A percentile compares a stretch with the other conserved stretches of the same genome.
Evolutionary conservation across 2,797 vertebrate genomes (phyloP).

Genomic region (Xerus rutilus): DNA sequence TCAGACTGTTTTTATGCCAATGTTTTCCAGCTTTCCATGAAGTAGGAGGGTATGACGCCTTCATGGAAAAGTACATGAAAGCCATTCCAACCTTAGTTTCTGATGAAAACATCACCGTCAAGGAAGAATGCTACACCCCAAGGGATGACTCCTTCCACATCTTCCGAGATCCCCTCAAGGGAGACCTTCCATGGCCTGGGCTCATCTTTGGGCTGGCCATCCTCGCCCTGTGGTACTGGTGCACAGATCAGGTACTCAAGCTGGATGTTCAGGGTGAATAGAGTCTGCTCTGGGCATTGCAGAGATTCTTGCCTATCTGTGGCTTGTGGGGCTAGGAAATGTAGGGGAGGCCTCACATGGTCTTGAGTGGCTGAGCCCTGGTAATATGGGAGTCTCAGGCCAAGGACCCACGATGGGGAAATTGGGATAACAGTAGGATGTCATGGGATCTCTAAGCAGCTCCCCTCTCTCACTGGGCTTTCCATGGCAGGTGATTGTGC

Average conservation of each 20-base stretch:
- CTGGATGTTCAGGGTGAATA: rapidly evolving
- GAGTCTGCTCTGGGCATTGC: rapidly evolving
- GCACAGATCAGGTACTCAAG: conserved; percentile 95
- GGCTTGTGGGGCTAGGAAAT: neutral
- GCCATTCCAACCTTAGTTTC: conserved; percentile 88
- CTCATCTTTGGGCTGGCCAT: conserved; percentile 94
- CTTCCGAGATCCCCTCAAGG: conserved; percentile 92
- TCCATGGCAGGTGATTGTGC: conserved; percentile 94
- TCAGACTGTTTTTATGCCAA: neutral
- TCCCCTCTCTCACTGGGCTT: neutral
- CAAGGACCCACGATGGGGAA: neutral
- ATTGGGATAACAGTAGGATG: neutral
- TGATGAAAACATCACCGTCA: conserved; percentile 66
- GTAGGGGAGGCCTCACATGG: neutral
- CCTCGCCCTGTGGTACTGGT: conserved; percentile 97
- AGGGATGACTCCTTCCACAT: conserved; percentile 94
- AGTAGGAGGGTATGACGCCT: conserved; percentile 93
- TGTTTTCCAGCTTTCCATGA: conserved; percentile 89
- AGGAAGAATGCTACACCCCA: conserved; percentile 90
- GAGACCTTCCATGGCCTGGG: conserved; percentile 97
- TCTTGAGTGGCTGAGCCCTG: neutral
- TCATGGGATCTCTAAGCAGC: rapidly evolving
- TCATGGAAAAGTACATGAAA: conserved; percentile 92
- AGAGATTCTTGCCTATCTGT: neutral
- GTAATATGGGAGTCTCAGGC: neutral